Conservation (phyloP, 2,113 vertebrate species). For the Coturnix japonica region DNA sequence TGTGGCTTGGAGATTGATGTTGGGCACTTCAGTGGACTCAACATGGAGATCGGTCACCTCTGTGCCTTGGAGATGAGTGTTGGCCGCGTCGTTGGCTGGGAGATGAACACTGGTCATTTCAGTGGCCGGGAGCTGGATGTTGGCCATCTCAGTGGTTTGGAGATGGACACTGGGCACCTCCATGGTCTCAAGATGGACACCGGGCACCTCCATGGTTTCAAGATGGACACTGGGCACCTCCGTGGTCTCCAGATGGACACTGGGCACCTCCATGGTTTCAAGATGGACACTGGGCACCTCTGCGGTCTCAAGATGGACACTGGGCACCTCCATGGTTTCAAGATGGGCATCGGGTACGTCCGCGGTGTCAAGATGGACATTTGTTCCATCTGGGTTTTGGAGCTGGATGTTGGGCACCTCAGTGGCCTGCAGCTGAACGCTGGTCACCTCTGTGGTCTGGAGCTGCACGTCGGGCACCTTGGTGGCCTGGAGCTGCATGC, state of each 20-base stretch:
- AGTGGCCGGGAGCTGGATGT: neutral
- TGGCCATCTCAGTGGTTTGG: neutral
- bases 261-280: neutral
- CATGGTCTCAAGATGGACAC: slow-evolving; percentile 51
- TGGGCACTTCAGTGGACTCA: neutral
- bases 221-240: neutral
- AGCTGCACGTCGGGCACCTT: neutral
- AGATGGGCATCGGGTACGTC: neutral
- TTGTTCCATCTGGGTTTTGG: too few relatives aligned
- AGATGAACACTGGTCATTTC: slow-evolving; percentile 58
- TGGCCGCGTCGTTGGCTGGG: neutral
- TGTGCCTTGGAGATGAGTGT: neutral
- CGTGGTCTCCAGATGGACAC: neutral
- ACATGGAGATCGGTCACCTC: neutral
- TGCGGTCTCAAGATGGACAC: neutral
- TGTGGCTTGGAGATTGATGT: neutral
- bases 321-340: neutral
- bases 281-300: slow-evolving; percentile 11
- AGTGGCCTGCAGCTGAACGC: neutral
- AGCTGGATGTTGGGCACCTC: neutral
- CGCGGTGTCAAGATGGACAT: neutral
- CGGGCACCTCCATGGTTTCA: neutral
- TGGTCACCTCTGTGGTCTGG: neutral
- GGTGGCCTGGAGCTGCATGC: slow-evolving; percentile 57
- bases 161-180: neutral